Evolutionary conservation across 2,888 invertebrate genomes (phyloP), one percentile per base, ranked within the genome.

Genomic region (Metallyticus violacea): DNA sequence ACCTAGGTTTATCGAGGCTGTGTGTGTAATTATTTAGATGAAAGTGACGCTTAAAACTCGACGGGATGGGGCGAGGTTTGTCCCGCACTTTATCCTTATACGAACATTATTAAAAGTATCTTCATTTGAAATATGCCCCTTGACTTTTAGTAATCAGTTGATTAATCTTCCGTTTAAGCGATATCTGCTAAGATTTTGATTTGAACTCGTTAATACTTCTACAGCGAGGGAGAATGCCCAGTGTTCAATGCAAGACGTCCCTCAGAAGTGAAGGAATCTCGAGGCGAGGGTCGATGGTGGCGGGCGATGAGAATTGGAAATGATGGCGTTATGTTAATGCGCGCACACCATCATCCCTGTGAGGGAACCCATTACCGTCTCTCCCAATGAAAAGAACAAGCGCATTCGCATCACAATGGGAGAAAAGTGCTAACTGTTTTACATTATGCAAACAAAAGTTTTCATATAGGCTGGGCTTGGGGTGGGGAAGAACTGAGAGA

Each of bases 401-500:
- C 86, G 78, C 88, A 87, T 87, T 86, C 87, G 86, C 88, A 84
- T 85, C 85, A 87, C 88, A 87, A 87, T 86, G 77, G 88, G 26
- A 76, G 80, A 86, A 85, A 87, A 86, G 87, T 88, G 86, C 87
- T 87, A 86, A 87, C 87, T 88, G 87, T 86, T 88, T 87, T 87
- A 87, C 86, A 88, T 88, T 87, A 88, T 88, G 87, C 88, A 88
- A 88, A 88, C 88, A 88, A 88, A 87, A 87, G 88, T 88, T 88
- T 62, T 85, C 88, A 84, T 80, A 81, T 78, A 81, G 79, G 79
- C 85, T 79, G 85, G 79, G 80, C 30, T 80, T 27, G 29, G 25
- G 30, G n/a, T n/a, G n/a, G 28, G 28, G 81, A 27, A 29, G 81
- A 27, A 6, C 27, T 6, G 40, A 62, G 40, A 62, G 22, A 22